Conservation (phyloP, 2,797 vertebrate genomes). For the Luscinia luscinia region DNA sequence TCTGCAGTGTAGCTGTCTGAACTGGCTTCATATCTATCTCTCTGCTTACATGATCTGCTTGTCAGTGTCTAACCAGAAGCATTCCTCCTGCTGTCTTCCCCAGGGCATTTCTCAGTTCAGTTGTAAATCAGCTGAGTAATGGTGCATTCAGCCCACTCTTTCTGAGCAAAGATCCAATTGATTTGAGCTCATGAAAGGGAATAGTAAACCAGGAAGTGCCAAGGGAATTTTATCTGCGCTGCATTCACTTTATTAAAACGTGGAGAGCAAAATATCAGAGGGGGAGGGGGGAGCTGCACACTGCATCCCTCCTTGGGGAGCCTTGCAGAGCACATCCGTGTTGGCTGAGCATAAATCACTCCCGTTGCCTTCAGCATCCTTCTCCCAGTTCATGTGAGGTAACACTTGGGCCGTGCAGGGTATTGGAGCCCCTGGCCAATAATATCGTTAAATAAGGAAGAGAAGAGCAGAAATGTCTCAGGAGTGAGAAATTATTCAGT, state of each 20-base stretch:
- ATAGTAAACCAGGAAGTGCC: neutral
- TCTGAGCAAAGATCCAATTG: neutral
- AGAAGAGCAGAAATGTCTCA: neutral
- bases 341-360: neutral
- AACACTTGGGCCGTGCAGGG: fast-evolving
- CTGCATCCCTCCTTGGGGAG: neutral
- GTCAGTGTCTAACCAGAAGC: neutral
- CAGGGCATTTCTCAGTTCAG: neutral
- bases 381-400: neutral
- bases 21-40: neutral
- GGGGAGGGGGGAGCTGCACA: fast-evolving
- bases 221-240: neutral
- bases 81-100: neutral
- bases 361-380: neutral
- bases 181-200: neutral
- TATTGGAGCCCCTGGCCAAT: neutral
- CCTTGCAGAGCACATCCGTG: fast-evolving
- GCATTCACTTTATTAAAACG: neutral
- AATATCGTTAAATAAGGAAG: neutral
- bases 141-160: neutral
- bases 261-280: neutral
- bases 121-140: constrained; percentile 33
- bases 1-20: neutral
- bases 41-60: neutral
- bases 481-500: neutral